These are phyloP conservation scores for Dendropsophus ebraccatus DNA, from an alignment of 2,113 vertebrate species.

Conservation along the genomic window DNA sequence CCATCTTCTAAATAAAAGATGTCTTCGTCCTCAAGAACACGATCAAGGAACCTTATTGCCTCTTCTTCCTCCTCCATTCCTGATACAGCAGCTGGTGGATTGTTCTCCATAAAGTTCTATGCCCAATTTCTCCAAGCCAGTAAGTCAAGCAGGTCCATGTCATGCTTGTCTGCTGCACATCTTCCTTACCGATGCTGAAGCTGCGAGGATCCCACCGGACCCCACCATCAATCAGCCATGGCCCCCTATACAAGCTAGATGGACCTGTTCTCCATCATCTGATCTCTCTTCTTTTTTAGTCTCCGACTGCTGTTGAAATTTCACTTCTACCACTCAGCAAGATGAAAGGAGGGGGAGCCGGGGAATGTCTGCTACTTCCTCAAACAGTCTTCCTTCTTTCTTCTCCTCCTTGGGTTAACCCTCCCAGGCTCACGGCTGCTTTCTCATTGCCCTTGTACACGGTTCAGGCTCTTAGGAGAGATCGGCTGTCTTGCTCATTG, in stretches of 20 bases:
- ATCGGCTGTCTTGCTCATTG: slow-evolving; percentile 43
- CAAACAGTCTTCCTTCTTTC: slow-evolving; percentile 53
- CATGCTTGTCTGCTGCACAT: slow-evolving; percentile 45
- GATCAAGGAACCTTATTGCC: slow-evolving; percentile 90
- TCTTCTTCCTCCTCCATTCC: slow-evolving; percentile 86
- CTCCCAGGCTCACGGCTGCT: neutral
- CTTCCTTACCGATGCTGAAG: slow-evolving; percentile 53
- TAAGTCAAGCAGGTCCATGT: slow-evolving; percentile 30
- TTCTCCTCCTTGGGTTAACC: slow-evolving; percentile 28
- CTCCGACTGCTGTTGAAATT: slow-evolving; percentile 30
- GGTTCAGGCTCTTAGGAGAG: slow-evolving; percentile 1
- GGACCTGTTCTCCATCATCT: slow-evolving; percentile 37
- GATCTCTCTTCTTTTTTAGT: neutral
- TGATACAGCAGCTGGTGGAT: slow-evolving; percentile 59
- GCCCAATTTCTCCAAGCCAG: slow-evolving; percentile 18
- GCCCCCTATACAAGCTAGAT: slow-evolving; percentile 60
- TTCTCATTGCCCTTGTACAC: neutral
- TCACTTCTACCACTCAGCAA: slow-evolving; percentile 50
- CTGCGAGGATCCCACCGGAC: slow-evolving; percentile 31
- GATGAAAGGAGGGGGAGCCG: slow-evolving; percentile 49
- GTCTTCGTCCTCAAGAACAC: slow-evolving; percentile 91
- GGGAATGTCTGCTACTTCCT: slow-evolving; percentile 53
- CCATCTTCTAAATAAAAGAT: slow-evolving; percentile 82
- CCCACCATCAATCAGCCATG: slow-evolving; percentile 53
- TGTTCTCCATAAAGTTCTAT: slow-evolving; percentile 64